Conservation (phyloP, 2,113 vertebrate species). For the Pollimyrus isidori region DNA sequence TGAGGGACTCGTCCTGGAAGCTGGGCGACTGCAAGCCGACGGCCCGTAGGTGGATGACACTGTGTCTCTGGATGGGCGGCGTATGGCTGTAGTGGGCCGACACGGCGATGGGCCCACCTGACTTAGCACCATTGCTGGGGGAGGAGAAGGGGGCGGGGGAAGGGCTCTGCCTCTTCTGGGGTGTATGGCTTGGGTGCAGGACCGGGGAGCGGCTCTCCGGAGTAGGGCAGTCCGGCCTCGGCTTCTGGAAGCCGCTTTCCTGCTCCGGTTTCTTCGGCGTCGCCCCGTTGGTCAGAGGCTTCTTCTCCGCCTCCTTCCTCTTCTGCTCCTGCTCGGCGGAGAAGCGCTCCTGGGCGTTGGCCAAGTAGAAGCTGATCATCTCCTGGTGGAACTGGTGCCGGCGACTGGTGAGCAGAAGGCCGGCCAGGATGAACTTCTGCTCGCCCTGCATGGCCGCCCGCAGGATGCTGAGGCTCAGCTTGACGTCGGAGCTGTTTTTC, state of each 20-base stretch:
- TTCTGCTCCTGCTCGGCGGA: constrained; percentile 91
- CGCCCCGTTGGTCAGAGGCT: constrained; percentile 47
- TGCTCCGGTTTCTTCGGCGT: constrained; percentile 55
- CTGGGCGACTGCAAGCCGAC: constrained; percentile 75
- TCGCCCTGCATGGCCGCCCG: constrained; percentile 97
- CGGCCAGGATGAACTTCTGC: constrained; percentile 95
- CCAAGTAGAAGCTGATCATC: constrained; percentile 94
- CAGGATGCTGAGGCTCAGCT: constrained; percentile 95
- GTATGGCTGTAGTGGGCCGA: constrained; percentile 92
- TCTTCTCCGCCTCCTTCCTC: constrained; percentile 73
- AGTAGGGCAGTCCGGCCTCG: constrained; percentile 71
- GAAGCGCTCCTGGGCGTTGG: constrained; percentile 93
- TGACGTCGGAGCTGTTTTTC: constrained; percentile 97
- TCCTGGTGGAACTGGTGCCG: constrained; percentile 96
- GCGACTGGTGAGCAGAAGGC: constrained; percentile 89
- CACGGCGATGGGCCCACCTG: constrained; percentile 65
- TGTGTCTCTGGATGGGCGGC: constrained; percentile 83
- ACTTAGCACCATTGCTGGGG: constrained; percentile 71
- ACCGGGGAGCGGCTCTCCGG: constrained; percentile 79
- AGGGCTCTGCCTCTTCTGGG: constrained; percentile 75
- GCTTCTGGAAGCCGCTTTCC: constrained; percentile 52
- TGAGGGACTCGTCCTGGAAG: constrained; percentile 78
- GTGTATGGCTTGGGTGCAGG: constrained; percentile 71
- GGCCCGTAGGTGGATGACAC: constrained; percentile 87
- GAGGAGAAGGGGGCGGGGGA: constrained; percentile 71